Base-by-base conservation (phyloP, 1,140 invertebrate species). In the Conopomorpha cramerella region DNA sequence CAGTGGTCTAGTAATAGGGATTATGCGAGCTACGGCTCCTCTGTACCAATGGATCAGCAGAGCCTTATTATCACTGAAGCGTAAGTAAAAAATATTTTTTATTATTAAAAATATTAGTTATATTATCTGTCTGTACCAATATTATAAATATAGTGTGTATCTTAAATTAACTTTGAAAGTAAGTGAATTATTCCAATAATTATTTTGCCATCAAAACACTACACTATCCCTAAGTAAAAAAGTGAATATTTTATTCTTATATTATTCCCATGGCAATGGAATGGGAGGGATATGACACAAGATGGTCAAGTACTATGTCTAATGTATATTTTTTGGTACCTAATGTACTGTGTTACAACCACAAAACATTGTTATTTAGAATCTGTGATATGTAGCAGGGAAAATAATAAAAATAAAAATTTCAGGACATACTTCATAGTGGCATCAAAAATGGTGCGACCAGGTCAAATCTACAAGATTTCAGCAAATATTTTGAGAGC, bases 341-440 rank as follows among this genome's bases (percentile, higher is more conserved):
- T n/a, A n/a, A n/a, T n/a, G n/a, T n/a, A n/a, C n/a, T n/a, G n/a
- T n/a, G n/a, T n/a, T n/a, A n/a, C n/a, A n/a, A n/a, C n/a, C n/a
- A n/a, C n/a, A 25, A 25, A 25, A 25, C n/a, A 25, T 25, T n/a
- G n/a, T n/a, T n/a, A n/a, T n/a, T n/a, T n/a, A n/a, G n/a, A n/a
- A n/a, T n/a, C n/a, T n/a, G n/a, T 7, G n/a, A 25, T 6, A 25
- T 7, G 23, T 25, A 25, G 6, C 23, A 25, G n/a, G 7, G 11
- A 17, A 19, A 15, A 44, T 7, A 15, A 23, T n/a, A 4, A 15
- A 30, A 38, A 23, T 17, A 12, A 17, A 23, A n/a, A 28, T 29
- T n/a, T n/a, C 72, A 92, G 90, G 30, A 90, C 89, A 13, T 95
- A 95, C 60, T 93, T 96, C 51, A 84, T 95, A 32, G 87, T 95